Evolutionary conservation across 2,888 invertebrate genomes (phyloP).

Genomic region (Watsonalla binaria): DNA sequence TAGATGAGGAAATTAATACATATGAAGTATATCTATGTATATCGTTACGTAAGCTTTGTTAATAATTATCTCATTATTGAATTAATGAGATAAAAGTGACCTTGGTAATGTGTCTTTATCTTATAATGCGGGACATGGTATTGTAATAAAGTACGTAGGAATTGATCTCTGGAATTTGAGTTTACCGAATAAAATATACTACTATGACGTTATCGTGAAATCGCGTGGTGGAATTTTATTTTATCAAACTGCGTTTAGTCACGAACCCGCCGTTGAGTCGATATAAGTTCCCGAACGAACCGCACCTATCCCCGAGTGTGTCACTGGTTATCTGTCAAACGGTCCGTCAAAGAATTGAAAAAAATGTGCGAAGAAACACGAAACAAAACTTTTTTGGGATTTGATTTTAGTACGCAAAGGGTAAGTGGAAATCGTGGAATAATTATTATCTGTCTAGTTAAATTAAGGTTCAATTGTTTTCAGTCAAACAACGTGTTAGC

Average conservation of each 20-base stretch:
- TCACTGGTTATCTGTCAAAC: slow-evolving; percentile 52
- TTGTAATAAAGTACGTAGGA: slow-evolving; percentile 15
- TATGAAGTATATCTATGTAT: background rate
- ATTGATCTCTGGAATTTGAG: slow-evolving; percentile 29
- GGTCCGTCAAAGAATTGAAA: slow-evolving; percentile 25
- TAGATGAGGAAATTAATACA: too few relatives aligned
- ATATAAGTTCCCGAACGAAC: slow-evolving; percentile 39
- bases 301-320: slow-evolving; percentile 19
- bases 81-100: slow-evolving; percentile 26
- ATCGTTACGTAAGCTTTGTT: slow-evolving; percentile 14
- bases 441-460: background rate
- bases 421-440: slow-evolving; percentile 61
- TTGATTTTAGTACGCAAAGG: slow-evolving; percentile 94
- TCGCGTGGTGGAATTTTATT: slow-evolving; percentile 33
- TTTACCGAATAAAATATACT: slow-evolving; percentile 29
- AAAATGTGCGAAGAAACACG: slow-evolving; percentile 61
- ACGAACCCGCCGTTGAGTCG: slow-evolving; percentile 32
- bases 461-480: background rate
- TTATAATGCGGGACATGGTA: slow-evolving; percentile 23
- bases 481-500: background rate
- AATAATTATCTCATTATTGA: slow-evolving; percentile 1
- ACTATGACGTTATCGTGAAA: slow-evolving; percentile 47
- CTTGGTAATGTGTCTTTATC: slow-evolving; percentile 35
- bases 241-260: slow-evolving; percentile 42
- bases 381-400: slow-evolving; percentile 84